Conservation (phyloP, 2,113 vertebrate genomes). For the Alosa alosa region DNA sequence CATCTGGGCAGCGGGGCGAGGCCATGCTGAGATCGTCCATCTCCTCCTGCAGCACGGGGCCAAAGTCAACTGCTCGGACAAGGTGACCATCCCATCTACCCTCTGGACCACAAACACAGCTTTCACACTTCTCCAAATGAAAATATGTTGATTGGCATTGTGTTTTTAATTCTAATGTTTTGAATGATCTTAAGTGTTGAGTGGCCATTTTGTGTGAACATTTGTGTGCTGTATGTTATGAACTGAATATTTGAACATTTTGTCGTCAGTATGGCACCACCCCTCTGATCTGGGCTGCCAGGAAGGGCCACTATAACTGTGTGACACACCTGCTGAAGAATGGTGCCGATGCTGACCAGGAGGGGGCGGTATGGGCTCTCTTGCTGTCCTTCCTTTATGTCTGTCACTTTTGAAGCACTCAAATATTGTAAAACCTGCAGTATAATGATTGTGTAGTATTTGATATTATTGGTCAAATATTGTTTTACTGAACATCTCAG, state of each 20-base stretch:
- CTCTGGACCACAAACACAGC: background rate
- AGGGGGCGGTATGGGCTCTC: conserved; percentile 83
- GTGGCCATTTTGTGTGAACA: background rate
- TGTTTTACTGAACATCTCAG: background rate
- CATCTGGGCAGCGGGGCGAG: conserved; percentile 96
- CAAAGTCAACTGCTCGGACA: conserved; percentile 98
- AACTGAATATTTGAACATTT: background rate
- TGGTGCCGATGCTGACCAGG: conserved; percentile 96
- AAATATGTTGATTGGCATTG: conserved; percentile 38
- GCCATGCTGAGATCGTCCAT: conserved; percentile 88
- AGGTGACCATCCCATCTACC: conserved; percentile 73
- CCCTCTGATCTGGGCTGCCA: conserved; percentile 91
- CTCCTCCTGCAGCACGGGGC: conserved; percentile 86
- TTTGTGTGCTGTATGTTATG: background rate
- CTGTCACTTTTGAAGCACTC: background rate
- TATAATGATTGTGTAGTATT: background rate
- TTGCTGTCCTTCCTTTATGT: background rate
- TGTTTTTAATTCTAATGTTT: background rate
- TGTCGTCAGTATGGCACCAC: conserved; percentile 89
- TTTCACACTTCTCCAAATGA: background rate
- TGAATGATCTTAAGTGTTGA: background rate
- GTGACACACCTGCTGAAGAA: conserved; percentile 90
- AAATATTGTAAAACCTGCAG: background rate
- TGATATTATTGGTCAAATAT: background rate
- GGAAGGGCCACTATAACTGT: conserved; percentile 90